Evolutionary conservation across 2,888 invertebrate species (phyloP).

Genomic region (Crioceris asparagi): DNA sequence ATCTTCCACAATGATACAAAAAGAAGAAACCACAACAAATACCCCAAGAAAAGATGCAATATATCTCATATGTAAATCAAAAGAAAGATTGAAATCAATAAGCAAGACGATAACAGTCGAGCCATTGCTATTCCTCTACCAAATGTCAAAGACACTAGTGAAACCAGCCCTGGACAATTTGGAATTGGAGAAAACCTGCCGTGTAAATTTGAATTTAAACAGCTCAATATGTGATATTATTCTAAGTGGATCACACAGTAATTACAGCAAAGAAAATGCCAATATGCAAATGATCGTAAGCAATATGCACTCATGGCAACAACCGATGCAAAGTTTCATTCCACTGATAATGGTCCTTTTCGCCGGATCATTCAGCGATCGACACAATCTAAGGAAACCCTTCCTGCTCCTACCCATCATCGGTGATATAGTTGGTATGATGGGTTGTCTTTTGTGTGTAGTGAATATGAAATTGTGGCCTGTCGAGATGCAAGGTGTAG

Average conservation of each 20-base stretch:
- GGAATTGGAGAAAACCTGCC: conserved; percentile 47
- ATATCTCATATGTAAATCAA: no score
- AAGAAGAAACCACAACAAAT: no score
- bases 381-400: conserved; percentile 34
- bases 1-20: no score
- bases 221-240: conserved; percentile 42
- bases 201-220: conserved; percentile 40
- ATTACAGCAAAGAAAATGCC: conserved; percentile 34
- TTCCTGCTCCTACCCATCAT: conserved; percentile 33
- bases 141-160: conserved; percentile 29
- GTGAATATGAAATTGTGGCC: conserved; percentile 46
- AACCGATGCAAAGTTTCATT: conserved; percentile 30
- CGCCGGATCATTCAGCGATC: conserved; percentile 35
- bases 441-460: conserved; percentile 43
- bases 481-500: conserved; percentile 41
- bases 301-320: conserved; percentile 35
- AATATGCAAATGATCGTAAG: conserved; percentile 40
- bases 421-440: conserved; percentile 38
- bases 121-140: conserved; percentile 31
- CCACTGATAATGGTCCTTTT: conserved; percentile 34
- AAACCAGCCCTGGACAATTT: conserved; percentile 41
- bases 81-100: no score
- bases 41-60: no score
- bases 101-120: conserved; percentile 36
- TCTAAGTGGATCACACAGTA: conserved; percentile 26